Evolutionary conservation across 1,140 invertebrate genomes (phyloP), one percentile per base, ranked within the genome.

Genomic region (Heterodera carotae): DNA sequence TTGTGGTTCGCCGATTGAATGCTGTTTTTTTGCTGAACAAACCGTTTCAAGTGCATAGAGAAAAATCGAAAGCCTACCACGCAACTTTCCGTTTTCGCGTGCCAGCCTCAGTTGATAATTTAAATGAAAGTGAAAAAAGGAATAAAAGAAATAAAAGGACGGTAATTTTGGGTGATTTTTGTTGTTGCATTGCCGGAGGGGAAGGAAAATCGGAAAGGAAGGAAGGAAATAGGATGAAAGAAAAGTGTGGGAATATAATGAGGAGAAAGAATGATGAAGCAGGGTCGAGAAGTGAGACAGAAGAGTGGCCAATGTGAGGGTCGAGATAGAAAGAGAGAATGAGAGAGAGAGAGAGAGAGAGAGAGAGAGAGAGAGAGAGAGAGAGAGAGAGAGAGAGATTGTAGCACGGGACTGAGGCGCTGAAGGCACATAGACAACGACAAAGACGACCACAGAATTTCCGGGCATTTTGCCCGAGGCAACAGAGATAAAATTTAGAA

Each of bases 1-100:
- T 86, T 62, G 85, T 86, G 29, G 85, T 86, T 59, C 79, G 72
- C 60, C 85, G 76, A 76, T 86, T 83, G 71, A 86, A 87, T 27
- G 80, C 81, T 0, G 85, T 86, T 59, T 82, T 48, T 71, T 87
- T 86, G 69, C 85, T 67, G 71, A 73, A 48, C 62, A 64, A 75
- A 33, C 53, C n/a, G 27, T 25, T 15, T 43, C 39, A 27, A 68
- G 29, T 12, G 10, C 62, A 66, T 12, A 66, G 22, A 27, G 31
- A 12, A 29, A 6, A 66, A 15, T 29, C 5, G 62, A 31, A 34
- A 29, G 29, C 25, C 15, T 34, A 66, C 62, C 62, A 66, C 12
- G 62, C n/a, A 29, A 66, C 12, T 66, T 66, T 66, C 25, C 62
- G n/a, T 34, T 66, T 66, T 29, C 62, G 62, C 4, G 62, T 56